phyloP scores from a whole-genome alignment of 2,113 vertebrate genomes.

The Ceratotherium simum region DNA sequence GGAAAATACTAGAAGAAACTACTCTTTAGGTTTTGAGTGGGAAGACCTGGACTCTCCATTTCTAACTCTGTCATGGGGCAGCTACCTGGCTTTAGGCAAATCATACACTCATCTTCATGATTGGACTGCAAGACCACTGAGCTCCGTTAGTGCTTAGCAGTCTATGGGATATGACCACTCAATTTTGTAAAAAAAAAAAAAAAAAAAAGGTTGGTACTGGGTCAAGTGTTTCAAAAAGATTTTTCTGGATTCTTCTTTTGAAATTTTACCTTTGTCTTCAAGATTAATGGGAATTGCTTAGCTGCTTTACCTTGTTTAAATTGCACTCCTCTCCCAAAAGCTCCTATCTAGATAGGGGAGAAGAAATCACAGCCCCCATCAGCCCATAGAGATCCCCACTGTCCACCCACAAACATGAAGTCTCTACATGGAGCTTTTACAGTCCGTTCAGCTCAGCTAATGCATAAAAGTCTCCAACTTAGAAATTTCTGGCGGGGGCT shows the following conservation, averaged over 20 bases:
- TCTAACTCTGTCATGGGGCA: not conserved
- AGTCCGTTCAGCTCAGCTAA: not conserved
- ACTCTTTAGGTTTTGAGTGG: not conserved
- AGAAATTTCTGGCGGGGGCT: not conserved
- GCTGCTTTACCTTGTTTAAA: not conserved
- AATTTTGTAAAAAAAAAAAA: not conserved
- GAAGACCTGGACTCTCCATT: not conserved
- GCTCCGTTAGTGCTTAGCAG: not conserved
- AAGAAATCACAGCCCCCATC: not conserved
- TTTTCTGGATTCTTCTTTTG: conserved; percentile 28
- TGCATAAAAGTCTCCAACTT: not conserved
- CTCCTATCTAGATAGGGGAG: not conserved
- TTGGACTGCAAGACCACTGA: not conserved
- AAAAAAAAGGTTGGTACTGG: not conserved
- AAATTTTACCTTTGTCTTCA: not conserved
- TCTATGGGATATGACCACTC: not conserved
- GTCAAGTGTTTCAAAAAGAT: not conserved
- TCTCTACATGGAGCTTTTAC: not conserved
- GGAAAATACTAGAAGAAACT: conserved; percentile 35
- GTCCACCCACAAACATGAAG: not conserved
- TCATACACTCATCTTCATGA: not conserved
- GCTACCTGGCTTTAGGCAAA: not conserved
- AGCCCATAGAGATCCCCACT: not conserved
- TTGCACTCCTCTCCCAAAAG: not conserved
- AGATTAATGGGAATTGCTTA: not conserved